phyloP scores from a whole-genome alignment of 2,113 vertebrate species.

The Prietella phreatophila region DNA sequence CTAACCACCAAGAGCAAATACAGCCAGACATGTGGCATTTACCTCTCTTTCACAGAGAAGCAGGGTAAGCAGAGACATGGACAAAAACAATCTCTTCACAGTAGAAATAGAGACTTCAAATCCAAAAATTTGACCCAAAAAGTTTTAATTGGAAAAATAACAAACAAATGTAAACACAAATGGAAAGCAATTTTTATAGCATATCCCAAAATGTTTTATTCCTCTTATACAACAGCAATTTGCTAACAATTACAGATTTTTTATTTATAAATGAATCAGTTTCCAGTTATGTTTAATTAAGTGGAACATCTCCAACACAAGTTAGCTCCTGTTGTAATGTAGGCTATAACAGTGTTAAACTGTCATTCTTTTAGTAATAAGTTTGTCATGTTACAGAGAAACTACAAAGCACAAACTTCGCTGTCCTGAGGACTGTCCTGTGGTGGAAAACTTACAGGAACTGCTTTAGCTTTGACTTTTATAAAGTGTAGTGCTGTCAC shows the following conservation, averaged over 20 bases:
- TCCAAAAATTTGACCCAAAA: not conserved
- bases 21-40: constrained; percentile 4
- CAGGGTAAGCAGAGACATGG: not conserved
- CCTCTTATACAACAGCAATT: not conserved
- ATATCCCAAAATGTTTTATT: not conserved
- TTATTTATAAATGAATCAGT: not conserved
- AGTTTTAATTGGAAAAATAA: not conserved
- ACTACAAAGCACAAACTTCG: not conserved
- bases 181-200: not conserved
- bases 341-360: not conserved
- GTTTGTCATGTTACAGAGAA: not conserved
- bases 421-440: not conserved
- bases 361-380: not conserved
- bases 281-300: not conserved
- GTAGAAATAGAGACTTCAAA: not conserved
- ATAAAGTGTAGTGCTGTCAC: not conserved
- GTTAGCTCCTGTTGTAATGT: not conserved
- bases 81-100: not conserved
- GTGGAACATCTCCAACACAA: not conserved
- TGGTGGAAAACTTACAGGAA: not conserved
- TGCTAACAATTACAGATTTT: not conserved
- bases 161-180: not conserved
- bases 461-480: not conserved
- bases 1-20: not conserved
- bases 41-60: not conserved